A percentile compares a stretch with the other conserved stretches of the same genome.
Conservation (phyloP, 2,888 invertebrate species). For the Carabus problematicus region DNA sequence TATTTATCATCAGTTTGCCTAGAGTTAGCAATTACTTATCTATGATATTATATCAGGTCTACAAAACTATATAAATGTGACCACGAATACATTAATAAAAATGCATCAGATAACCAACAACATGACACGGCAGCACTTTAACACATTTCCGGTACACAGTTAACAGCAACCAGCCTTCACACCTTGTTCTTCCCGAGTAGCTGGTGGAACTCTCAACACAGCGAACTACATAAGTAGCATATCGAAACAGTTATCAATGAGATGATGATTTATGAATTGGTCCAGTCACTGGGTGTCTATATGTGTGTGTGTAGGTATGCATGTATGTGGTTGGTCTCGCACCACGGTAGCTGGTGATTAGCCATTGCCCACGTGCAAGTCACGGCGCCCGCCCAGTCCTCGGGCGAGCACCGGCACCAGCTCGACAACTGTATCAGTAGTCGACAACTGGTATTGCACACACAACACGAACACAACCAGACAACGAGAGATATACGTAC, state of each 20-base stretch:
- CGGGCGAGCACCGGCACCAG: conserved; percentile 41
- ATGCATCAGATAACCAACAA: conserved; percentile 2
- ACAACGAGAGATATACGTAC: no score
- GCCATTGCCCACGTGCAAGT: conserved; percentile 52
- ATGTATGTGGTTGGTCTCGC: background rate
- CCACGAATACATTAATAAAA: background rate
- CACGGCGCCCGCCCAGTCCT: conserved; percentile 50
- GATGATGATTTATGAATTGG: conserved; percentile 32
- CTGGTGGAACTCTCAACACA: no score
- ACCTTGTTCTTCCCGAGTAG: no score
- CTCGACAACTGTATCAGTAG: background rate
- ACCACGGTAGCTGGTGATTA: conserved; percentile 46
- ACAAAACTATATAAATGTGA: background rate
- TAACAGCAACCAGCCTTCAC: background rate
- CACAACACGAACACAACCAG: no score
- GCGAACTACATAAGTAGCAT: no score
- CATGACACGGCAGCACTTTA: background rate
- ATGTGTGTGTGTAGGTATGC: background rate
- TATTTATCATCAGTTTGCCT: background rate
- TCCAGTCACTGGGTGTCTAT: conserved; percentile 14
- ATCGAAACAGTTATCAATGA: no score
- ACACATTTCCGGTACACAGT: background rate
- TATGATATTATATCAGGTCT: background rate
- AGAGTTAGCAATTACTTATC: background rate
- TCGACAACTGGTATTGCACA: no score